Evolutionary conservation across 2,797 vertebrate genomes (phyloP).

Genomic region (Silurus aristotelis): DNA sequence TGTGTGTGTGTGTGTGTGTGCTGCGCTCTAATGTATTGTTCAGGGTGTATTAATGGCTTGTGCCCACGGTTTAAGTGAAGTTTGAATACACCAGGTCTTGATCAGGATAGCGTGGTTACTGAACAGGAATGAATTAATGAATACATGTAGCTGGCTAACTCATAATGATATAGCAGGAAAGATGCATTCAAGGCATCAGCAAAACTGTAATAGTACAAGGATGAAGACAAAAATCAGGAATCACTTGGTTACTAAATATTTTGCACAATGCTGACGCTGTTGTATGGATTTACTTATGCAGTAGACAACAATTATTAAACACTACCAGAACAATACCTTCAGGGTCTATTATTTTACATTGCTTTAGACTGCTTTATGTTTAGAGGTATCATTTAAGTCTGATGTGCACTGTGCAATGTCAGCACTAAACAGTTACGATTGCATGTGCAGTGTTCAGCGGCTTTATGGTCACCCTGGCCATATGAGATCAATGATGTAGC

Average conservation of each 20-base stretch:
- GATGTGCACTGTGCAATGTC: conserved; percentile 52
- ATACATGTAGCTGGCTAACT: background rate
- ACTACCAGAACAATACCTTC: background rate
- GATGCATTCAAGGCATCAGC: background rate
- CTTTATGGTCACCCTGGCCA: conserved; percentile 61
- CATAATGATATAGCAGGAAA: background rate
- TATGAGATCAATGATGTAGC: conserved; percentile 60
- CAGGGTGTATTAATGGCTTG: background rate
- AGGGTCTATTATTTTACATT: background rate
- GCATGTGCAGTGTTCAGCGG: conserved; percentile 52
- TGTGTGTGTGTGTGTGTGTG: background rate
- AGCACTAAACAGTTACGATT: conserved; percentile 54
- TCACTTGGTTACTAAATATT: background rate
- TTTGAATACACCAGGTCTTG: background rate
- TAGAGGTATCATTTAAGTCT: conserved; percentile 51
- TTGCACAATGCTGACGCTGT: background rate
- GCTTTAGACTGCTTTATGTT: conserved; percentile 21
- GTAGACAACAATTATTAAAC: background rate
- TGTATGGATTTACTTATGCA: conserved; percentile 1
- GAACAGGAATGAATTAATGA: background rate
- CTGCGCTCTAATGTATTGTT: background rate
- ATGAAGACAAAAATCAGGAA: background rate
- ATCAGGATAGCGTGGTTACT: background rate
- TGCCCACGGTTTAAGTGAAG: background rate
- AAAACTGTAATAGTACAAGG: background rate